These are phyloP conservation scores for Stenchaetothrips biformis DNA, from an alignment of 2,888 invertebrate species.

Conservation along the genomic window DNA sequence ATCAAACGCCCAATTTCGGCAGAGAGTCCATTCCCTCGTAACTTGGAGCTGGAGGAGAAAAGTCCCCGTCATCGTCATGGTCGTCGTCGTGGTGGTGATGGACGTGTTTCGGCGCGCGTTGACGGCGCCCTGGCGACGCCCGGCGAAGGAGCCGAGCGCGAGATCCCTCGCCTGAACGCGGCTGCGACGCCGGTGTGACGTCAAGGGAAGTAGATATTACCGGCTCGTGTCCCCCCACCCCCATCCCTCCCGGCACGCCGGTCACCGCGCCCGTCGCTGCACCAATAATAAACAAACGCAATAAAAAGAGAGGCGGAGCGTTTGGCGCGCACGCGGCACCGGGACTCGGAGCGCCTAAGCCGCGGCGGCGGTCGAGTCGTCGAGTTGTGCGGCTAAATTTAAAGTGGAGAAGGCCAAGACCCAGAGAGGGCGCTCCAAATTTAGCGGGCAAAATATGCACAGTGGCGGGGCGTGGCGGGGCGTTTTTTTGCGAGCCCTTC, in stretches of 20 bases:
- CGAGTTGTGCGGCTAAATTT: slow-evolving; percentile 1
- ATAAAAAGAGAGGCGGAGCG: not conserved
- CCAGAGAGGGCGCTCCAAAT: slow-evolving; percentile 3
- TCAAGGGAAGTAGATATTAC: slow-evolving; percentile 17
- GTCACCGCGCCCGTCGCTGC: not conserved
- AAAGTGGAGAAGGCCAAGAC: not conserved
- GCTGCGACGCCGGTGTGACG: not conserved
- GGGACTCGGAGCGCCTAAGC: not conserved
- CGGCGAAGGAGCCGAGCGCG: no score
- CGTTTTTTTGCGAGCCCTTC: slow-evolving; percentile 19
- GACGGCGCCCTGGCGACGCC: no score
- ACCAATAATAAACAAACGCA: slow-evolving; percentile 3
- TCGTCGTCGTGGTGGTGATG: not conserved
- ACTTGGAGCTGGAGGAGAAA: no score
- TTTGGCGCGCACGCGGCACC: not conserved
- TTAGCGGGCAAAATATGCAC: slow-evolving; percentile 16
- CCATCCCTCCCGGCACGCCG: not conserved
- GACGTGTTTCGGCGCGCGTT: not conserved
- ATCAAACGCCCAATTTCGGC: no score
- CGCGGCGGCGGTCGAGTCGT: not conserved
- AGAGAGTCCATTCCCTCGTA: no score
- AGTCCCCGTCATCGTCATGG: not conserved
- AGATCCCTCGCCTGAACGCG: no score
- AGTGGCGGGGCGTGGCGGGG: not conserved
- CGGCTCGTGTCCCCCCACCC: not conserved